Evolutionary conservation across 2,113 vertebrate genomes (phyloP).

Genomic region (Brienomyrus longianalis): DNA sequence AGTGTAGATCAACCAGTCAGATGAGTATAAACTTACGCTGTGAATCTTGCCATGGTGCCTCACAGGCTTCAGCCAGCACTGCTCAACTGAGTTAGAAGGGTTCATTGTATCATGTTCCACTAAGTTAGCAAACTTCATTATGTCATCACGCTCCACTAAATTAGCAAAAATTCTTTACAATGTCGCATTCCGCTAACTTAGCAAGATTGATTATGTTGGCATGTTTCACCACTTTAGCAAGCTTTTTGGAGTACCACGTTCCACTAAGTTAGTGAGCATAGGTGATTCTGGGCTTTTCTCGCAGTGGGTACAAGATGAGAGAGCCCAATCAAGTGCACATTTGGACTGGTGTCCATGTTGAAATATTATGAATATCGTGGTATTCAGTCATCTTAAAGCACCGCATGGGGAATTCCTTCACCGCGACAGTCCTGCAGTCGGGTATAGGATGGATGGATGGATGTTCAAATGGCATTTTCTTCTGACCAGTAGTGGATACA

Average conservation of each 20-base stretch:
- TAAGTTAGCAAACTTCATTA: neutral
- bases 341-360: neutral
- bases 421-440: neutral
- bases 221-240: neutral
- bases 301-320: neutral
- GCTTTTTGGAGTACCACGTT: neutral
- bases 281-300: neutral
- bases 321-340: neutral
- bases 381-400: neutral
- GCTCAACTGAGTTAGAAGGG: neutral
- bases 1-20: no score
- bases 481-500: neutral
- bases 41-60: neutral
- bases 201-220: neutral
- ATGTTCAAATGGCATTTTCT: neutral
- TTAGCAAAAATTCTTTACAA: neutral
- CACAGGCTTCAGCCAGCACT: neutral
- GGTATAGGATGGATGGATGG: neutral
- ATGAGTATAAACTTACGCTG: neutral
- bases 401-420: neutral
- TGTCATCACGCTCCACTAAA: neutral
- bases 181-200: neutral
- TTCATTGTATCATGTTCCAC: neutral
- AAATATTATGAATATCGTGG: neutral
- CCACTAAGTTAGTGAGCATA: neutral